Conservation (phyloP, 2,888 invertebrate species). For the Galerucella calmariensis region DNA sequence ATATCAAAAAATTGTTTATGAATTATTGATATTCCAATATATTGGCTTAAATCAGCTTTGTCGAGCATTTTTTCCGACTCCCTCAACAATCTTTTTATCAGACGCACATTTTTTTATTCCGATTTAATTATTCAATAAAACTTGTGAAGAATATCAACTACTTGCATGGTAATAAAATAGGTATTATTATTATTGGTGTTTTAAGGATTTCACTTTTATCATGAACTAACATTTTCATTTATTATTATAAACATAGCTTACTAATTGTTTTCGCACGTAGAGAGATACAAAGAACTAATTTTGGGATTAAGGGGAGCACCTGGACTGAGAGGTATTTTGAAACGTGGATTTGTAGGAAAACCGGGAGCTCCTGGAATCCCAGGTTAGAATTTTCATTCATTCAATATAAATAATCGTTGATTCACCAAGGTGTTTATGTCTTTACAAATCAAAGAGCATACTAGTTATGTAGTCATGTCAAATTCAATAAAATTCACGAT, state of each 20-base stretch:
- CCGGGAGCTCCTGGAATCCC: slow-evolving; percentile 70
- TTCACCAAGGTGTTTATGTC: neutral
- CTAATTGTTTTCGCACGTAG: slow-evolving; percentile 61
- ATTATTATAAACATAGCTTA: slow-evolving; percentile 27
- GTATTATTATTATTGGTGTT: slow-evolving; percentile 7
- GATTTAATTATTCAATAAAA: too few species aligned
- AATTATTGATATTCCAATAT: too few species aligned
- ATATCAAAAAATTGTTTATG: too few species aligned
- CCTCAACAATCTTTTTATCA: too few species aligned
- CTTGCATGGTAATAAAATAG: neutral
- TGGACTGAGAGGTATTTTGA: slow-evolving; percentile 71
- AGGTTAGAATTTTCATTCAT: slow-evolving; percentile 61
- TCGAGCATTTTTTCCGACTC: too few species aligned
- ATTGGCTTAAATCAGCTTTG: too few species aligned
- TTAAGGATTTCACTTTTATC: slow-evolving; percentile 12
- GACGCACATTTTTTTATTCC: too few species aligned
- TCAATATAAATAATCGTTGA: neutral
- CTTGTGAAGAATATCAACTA: neutral
- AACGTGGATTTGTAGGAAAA: slow-evolving; percentile 68
- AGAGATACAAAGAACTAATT: slow-evolving; percentile 70
- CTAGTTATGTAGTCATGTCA: too few species aligned
- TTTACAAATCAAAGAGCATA: too few species aligned
- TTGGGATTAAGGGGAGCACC: slow-evolving; percentile 75
- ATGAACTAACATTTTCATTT: slow-evolving; percentile 33
- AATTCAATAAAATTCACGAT: too few species aligned